Evolutionary conservation across 2,797 vertebrate genomes (phyloP), one percentile per base, ranked within the genome.

Genomic region (Rhinatrema bivittatum): DNA sequence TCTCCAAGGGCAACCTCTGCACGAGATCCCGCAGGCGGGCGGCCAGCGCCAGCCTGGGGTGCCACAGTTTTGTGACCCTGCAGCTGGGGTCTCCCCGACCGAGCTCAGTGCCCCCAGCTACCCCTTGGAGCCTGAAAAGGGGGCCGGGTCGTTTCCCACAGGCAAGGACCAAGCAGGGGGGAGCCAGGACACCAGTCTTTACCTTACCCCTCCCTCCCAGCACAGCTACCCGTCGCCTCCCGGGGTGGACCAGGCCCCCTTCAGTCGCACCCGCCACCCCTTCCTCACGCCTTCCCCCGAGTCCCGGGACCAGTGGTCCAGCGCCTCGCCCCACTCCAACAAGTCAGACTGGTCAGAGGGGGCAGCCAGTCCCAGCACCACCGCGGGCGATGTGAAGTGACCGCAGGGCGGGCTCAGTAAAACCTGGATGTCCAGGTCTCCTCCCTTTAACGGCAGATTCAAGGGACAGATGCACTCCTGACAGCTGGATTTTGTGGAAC

Each of bases 401-500:
- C 22, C 20, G 20, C 5, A 15, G 13, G 19, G 9, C 12, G n/a
- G n/a, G n/a, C n/a, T n/a, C n/a, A n/a, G n/a, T n/a, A n/a, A n/a
- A n/a, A n/a, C n/a, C n/a, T n/a, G n/a, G n/a, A n/a, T 24, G 41
- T 25, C 7, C 13, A 8, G 19, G 13, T 16, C 10, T 17, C 15
- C 10, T 4, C 25, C 12, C 25, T 37, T 32, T 26, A 88, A 29
- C 86, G 88, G 36, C n/a, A n/a, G n/a, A n/a, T n/a, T n/a, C n/a
- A n/a, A n/a, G n/a, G n/a, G n/a, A n/a, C n/a, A n/a, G n/a, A n/a
- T n/a, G n/a, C n/a, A n/a, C n/a, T n/a, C n/a, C n/a, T n/a, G n/a
- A n/a, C n/a, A n/a, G n/a, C n/a, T n/a, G n/a, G n/a, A n/a, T n/a
- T n/a, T n/a, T n/a, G n/a, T n/a, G n/a, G n/a, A n/a, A n/a, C n/a